Conservation (phyloP, 2,113 vertebrate species). For the Anseranas semipalmata region DNA sequence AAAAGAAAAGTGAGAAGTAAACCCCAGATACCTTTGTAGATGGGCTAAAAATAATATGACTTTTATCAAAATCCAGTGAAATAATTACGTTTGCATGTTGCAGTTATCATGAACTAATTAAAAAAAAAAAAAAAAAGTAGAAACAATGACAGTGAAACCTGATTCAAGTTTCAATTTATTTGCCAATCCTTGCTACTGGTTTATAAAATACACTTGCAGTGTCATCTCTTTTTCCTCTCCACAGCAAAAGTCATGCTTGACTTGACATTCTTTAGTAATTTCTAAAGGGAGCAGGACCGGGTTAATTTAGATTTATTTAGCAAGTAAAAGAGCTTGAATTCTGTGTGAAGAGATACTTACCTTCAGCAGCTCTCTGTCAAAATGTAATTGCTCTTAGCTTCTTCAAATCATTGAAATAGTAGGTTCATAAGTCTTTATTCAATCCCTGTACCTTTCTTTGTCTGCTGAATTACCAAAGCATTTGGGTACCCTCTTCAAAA, state of each 20-base stretch:
- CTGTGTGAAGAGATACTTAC: not conserved
- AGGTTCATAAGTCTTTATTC: not conserved
- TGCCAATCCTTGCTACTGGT: not conserved
- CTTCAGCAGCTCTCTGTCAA: not conserved
- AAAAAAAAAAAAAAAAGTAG: not conserved
- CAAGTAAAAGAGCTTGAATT: not conserved
- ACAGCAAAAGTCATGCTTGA: not conserved
- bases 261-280: not conserved
- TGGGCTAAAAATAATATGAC: rapidly evolving
- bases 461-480: not conserved
- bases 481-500: not conserved
- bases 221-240: not conserved
- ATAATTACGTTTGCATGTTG: not conserved
- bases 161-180: not conserved
- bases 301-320: not conserved
- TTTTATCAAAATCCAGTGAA: not conserved
- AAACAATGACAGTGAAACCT: not conserved
- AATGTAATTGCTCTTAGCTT: not conserved
- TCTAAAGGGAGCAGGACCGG: not conserved
- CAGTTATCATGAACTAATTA: not conserved
- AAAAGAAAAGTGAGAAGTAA: not conserved
- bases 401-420: not conserved
- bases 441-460: not conserved
- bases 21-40: rapidly evolving
- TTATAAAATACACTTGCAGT: not conserved